These are phyloP conservation scores for Tetragnatha montana DNA, from an alignment of 2,888 invertebrate genomes.

Conservation along the genomic window DNA sequence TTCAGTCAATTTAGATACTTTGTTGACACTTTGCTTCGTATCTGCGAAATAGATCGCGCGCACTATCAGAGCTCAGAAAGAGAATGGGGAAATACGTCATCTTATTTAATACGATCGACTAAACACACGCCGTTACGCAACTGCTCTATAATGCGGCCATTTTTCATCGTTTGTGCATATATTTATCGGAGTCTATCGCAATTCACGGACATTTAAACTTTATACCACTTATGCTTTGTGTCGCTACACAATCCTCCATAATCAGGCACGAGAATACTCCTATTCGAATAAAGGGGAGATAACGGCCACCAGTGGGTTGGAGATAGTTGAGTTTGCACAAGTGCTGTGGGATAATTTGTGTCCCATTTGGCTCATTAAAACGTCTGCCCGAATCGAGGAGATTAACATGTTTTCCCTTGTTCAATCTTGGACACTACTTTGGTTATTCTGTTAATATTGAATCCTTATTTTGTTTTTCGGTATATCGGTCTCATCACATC, in stretches of 20 bases:
- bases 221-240: not conserved
- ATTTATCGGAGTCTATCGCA: conserved; percentile 1
- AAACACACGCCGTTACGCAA: not conserved
- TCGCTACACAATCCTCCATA: conserved; percentile 14
- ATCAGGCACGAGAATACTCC: not conserved
- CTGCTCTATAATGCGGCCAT: not conserved
- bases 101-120: not conserved
- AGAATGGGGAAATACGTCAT: not conserved
- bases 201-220: conserved; percentile 12
- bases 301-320: conserved; percentile 27
- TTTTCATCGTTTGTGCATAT: not conserved
- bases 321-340: conserved; percentile 18
- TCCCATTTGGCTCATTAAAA: not conserved
- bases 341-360: conserved; percentile 19
- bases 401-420: conserved; percentile 28
- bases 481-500: no score
- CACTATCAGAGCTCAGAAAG: not conserved
- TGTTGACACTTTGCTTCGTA: not conserved
- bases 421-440: conserved; percentile 10
- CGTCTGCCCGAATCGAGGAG: conserved; percentile 15
- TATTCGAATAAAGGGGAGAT: conserved; percentile 30
- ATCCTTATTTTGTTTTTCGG: not conserved
- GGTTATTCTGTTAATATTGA: conserved; percentile 21
- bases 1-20: not conserved
- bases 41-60: not conserved